Evolutionary conservation across 2,888 invertebrate species (phyloP), one percentile per base, ranked within the genome.

Genomic region (Alitta virens): DNA sequence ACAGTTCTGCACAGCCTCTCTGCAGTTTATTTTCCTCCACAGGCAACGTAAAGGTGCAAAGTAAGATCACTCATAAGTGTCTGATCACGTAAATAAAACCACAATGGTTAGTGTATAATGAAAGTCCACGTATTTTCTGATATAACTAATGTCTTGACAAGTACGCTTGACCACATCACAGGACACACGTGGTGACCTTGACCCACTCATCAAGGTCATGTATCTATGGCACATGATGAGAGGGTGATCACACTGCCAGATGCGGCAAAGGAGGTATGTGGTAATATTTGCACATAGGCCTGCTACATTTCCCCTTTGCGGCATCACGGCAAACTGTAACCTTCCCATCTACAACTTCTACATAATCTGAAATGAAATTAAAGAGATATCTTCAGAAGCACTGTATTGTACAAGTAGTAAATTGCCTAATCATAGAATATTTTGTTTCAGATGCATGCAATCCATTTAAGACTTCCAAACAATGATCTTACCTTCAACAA

Each of bases 271-370:
- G 89, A 80, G 94, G 93, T 88, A 94, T 92, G 88, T 94, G 94
- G 88, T 94, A 94, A 88, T 92, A 94, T 89, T 94, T 94, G 90
- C 94, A 94, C 85, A 90, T 88, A 85, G 91, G 90, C 85, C 94
- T 91, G 83, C 90, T 88, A 86, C 94, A 94, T 85, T 91, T 88
- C 85, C 93, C 93, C 84, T 92, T 92, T 81, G 91, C 92, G 84
- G 92, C 92, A 87, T 94, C 94, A 84, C 94, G 91, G 85, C 94
- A 94, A 84, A 94, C 94, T 85, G 92, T 92, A 86, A 94, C 94
- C 85, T 91, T 91, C 85, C 92, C 91, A 86, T 93, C 93, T 86
- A 89, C 90, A 87, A 94, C 91, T 88, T 93, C 93, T 87, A 94
- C 91, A 86, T 91, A 91, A 88, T 92, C 94, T 94, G 86, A 26